Base-by-base conservation (phyloP, 2,888 invertebrate genomes). In the Sarcophaga carnaria region DNA sequence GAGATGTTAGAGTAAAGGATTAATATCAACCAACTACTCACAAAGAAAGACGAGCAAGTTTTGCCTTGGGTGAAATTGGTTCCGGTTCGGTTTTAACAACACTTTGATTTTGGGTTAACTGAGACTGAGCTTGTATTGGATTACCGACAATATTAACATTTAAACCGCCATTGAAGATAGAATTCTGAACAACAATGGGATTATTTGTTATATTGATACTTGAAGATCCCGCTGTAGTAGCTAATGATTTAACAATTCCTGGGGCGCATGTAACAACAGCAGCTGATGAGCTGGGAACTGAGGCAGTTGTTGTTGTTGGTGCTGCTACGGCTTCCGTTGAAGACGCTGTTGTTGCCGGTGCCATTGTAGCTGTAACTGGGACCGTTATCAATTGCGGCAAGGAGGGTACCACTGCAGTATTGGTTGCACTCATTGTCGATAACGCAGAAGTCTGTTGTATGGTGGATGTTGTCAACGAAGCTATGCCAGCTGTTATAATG, bases 11-110 rank as follows among this genome's bases (percentile, higher is more conserved):
- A 83, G 64, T 78, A 83, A 83, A 83, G 87, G 87, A 85, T 87
- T 88, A 88, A 90, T 90, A 90, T 92, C 93, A 93, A 93, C 94
- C 93, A 93, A 94, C 93, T 93, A 94, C 93, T 93, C 93, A 93
- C 94, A 94, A 94, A 93, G 93, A 93, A 92, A 93, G 93, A 89
- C 93, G 93, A 89, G 93, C 93, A 88, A 92, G 91, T 91, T 93
- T 94, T 85, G 92, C 92, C 89, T 92, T 94, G 90, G 90, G 91
- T 82, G 92, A 91, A 27, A 90, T 92, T 90, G 90, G 93, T 88
- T 93, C 92, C 88, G 54, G 54, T 54, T 94, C 92, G 88, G 92
- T 90, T 87, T 93, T 93, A 45, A 88, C 69, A 76, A 88, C 60
- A 74, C 75, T 78, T 86, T 86, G 74, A 74, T 83, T 82, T 70